Conservation (phyloP, 2,888 invertebrate species). For the Spodoptera exigua region DNA sequence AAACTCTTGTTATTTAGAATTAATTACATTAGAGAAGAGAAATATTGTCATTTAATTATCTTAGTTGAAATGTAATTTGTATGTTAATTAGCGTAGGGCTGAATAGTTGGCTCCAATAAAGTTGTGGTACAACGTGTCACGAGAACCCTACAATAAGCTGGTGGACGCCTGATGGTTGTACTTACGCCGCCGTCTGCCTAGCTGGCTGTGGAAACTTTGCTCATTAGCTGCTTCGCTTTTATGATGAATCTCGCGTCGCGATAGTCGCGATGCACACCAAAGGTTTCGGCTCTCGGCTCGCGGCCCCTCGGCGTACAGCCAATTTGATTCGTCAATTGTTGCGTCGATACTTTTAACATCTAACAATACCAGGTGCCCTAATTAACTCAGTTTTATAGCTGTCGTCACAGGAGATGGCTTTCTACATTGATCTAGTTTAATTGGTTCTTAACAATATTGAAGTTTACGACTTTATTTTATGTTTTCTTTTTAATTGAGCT, state of each 20-base stretch:
- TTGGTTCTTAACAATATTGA: conserved; percentile 22
- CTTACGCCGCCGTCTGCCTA: conserved; percentile 45
- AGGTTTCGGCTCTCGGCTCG: conserved; percentile 31
- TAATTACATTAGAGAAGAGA: conserved; percentile 18
- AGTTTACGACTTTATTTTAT: background rate
- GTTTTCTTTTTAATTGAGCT: background rate
- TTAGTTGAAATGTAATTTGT: conserved; percentile 34
- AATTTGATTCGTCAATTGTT: conserved; percentile 35
- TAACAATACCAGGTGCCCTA: conserved; percentile 34
- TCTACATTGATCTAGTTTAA: conserved; percentile 17
- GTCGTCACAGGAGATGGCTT: conserved; percentile 5
- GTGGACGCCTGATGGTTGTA: conserved; percentile 28
- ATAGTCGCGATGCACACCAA: conserved; percentile 37
- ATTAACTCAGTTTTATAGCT: conserved; percentile 36
- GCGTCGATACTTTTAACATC: conserved; percentile 29
- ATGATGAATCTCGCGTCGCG: conserved; percentile 57
- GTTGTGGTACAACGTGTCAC: conserved; percentile 28
- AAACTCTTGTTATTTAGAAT: conserved; percentile 26
- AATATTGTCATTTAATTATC: conserved; percentile 37
- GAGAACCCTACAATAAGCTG: conserved; percentile 38
- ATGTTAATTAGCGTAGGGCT: conserved; percentile 38
- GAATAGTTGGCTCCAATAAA: conserved; percentile 19
- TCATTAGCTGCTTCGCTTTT: conserved; percentile 67
- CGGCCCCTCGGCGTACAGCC: conserved; percentile 37
- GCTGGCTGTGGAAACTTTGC: conserved; percentile 63